phyloP scores from a whole-genome alignment of 53 echinoderm and acorn worm genomes.

The Apostichopus leukothele region DNA sequence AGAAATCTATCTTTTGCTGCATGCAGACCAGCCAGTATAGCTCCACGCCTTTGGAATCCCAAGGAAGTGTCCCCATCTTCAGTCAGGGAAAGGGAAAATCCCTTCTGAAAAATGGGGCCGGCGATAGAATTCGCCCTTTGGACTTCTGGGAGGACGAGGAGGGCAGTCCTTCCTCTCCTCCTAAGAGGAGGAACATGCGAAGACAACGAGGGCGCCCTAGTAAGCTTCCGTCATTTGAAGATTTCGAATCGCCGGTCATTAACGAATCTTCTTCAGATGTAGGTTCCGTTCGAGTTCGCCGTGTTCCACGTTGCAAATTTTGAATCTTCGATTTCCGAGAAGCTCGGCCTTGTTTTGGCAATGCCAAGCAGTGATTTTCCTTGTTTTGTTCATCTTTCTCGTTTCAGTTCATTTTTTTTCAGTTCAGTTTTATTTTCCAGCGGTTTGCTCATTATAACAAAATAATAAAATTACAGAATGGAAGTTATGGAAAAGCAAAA shows the following conservation, averaged over 20 bases:
- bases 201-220: not conserved
- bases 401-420: no score
- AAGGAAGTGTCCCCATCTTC: constrained; percentile 23
- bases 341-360: no score
- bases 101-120: constrained; percentile 14
- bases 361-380: no score
- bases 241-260: constrained; percentile 2
- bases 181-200: not conserved
- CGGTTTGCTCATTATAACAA: no score
- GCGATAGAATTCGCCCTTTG: constrained; percentile 30
- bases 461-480: no score
- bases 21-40: constrained; percentile 34
- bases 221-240: constrained; percentile 22
- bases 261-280: constrained; percentile 24
- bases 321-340: no score
- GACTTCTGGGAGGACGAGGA: constrained; percentile 36
- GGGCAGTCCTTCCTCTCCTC: not conserved
- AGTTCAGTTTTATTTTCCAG: no score
- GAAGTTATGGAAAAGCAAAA: no score
- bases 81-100: constrained; percentile 20
- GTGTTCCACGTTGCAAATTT: no score
- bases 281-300: not conserved
- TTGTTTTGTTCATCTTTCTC: no score
- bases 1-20: constrained; percentile 13
- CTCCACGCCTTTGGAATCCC: constrained; percentile 25